Evolutionary conservation across 2,888 invertebrate genomes (phyloP).

Genomic region (Halictus ligatus): DNA sequence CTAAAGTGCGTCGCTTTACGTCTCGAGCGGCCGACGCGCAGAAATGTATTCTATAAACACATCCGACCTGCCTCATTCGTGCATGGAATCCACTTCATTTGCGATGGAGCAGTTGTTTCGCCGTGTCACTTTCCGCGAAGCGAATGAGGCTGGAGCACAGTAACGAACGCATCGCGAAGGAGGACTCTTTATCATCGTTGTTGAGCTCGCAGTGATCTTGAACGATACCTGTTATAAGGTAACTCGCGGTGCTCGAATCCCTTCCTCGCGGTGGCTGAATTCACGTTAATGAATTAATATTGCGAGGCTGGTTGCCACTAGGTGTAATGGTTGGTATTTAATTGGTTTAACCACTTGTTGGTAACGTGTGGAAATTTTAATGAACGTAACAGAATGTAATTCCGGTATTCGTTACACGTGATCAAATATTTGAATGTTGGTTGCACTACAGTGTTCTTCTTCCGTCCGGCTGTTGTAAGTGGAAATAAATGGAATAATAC

Average conservation of each 20-base stretch:
- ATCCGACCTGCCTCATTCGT: slow-evolving; percentile 41
- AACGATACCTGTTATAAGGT: slow-evolving; percentile 2
- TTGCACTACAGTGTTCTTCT: neutral
- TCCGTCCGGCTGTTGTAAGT: neutral
- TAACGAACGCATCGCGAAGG: slow-evolving; percentile 55
- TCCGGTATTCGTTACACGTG: neutral
- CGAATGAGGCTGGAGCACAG: slow-evolving; percentile 22
- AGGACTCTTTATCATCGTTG: slow-evolving; percentile 36
- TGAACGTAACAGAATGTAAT: neutral
- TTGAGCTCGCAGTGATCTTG: slow-evolving; percentile 34
- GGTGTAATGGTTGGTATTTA: neutral
- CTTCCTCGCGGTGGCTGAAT: neutral
- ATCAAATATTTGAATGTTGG: neutral
- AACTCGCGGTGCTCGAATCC: neutral
- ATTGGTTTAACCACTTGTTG: neutral
- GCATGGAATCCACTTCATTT: slow-evolving; percentile 53
- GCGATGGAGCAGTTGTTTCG: slow-evolving; percentile 50
- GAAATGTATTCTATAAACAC: slow-evolving; percentile 62
- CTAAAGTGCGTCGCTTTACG: slow-evolving; percentile 52
- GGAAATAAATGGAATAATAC: no score
- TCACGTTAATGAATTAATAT: neutral
- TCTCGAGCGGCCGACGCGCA: slow-evolving; percentile 14
- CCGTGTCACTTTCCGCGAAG: slow-evolving; percentile 28
- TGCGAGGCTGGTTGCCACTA: neutral
- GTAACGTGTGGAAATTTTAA: neutral